Evolutionary conservation across 2,888 invertebrate species (phyloP).

Genomic region (Apamea epomidion): DNA sequence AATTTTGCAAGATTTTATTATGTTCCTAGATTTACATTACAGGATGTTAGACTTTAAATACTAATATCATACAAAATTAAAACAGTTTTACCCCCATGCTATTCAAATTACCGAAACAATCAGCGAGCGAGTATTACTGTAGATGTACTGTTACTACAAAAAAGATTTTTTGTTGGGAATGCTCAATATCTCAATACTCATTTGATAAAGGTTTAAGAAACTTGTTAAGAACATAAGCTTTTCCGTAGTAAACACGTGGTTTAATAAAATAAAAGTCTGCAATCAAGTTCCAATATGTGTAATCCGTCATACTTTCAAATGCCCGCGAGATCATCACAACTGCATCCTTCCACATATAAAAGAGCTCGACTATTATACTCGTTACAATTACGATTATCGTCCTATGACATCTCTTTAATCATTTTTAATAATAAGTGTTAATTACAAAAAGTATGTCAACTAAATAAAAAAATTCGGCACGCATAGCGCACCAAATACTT

Average conservation of each 20-base stretch:
- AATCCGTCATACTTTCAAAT: conserved; percentile 83
- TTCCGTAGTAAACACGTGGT: conserved; percentile 7
- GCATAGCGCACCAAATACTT: conserved; percentile 87
- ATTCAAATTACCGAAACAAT: conserved; percentile 44
- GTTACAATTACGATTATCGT: conserved; percentile 84
- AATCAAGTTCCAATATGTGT: conserved; percentile 88
- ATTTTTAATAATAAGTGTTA: conserved; percentile 83
- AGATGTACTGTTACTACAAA: conserved; percentile 22
- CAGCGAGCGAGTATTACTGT: conserved; percentile 26
- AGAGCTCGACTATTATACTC: conserved; percentile 83
- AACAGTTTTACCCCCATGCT: conserved; percentile 46
- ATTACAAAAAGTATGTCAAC: conserved; percentile 89
- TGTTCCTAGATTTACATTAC: conserved; percentile 54
- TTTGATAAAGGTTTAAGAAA: not conserved
- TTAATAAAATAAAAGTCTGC: conserved; percentile 74
- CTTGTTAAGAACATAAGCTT: conserved; percentile 10
- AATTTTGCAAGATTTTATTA: conserved; percentile 51
- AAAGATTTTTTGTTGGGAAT: conserved; percentile 9
- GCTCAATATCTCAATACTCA: conserved; percentile 6
- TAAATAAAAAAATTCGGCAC: conserved; percentile 87
- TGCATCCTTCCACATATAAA: conserved; percentile 89
- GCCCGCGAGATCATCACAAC: conserved; percentile 87
- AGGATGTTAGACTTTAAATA: conserved; percentile 46
- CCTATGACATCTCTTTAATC: conserved; percentile 83
- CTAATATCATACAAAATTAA: conserved; percentile 51